Percentiles rank a stretch among this genome's conserved stretches.
phyloP scores from a whole-genome alignment of 2,888 invertebrate species.

The Caenorhabditis doughertyi region DNA sequence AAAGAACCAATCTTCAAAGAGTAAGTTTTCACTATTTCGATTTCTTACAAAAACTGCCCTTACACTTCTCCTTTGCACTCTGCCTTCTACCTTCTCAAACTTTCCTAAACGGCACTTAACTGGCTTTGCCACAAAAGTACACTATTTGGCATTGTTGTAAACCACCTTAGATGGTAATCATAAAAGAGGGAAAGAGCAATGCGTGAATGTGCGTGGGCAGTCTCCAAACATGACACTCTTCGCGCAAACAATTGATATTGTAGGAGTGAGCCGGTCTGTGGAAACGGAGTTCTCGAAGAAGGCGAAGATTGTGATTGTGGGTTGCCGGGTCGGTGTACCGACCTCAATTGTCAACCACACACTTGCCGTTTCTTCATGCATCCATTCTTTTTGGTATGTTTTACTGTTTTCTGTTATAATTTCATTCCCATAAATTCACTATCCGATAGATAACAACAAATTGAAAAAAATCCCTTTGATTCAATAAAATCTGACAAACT shows the following conservation, averaged over 20 bases:
- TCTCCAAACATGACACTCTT: conserved; percentile 40
- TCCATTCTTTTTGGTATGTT: conserved; percentile 70
- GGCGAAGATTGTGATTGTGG: conserved; percentile 82
- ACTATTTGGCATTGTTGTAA: conserved; percentile 47
- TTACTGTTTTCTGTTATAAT: conserved; percentile 27
- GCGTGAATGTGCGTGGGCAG: conserved; percentile 51
- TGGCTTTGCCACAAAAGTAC: conserved; percentile 39
- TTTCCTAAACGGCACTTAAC: background rate
- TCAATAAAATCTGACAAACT: background rate
- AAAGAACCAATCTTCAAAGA: conserved; percentile 41
- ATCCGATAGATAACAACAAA: too few relatives aligned
- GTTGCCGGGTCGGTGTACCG: conserved; percentile 67
- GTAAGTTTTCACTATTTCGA: conserved; percentile 46
- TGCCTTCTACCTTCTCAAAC: background rate
- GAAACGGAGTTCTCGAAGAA: conserved; percentile 78
- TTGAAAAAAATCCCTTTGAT: too few relatives aligned
- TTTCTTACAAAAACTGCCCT: background rate
- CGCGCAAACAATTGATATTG: conserved; percentile 54
- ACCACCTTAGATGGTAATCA: conserved; percentile 52
- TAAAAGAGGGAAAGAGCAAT: conserved; percentile 48
- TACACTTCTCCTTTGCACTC: background rate
- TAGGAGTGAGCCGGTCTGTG: conserved; percentile 75
- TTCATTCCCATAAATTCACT: too few relatives aligned
- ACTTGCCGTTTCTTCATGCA: conserved; percentile 73
- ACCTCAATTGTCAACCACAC: conserved; percentile 76